Base-by-base conservation (phyloP, 2,113 vertebrate genomes). In the Xerus inauris region DNA sequence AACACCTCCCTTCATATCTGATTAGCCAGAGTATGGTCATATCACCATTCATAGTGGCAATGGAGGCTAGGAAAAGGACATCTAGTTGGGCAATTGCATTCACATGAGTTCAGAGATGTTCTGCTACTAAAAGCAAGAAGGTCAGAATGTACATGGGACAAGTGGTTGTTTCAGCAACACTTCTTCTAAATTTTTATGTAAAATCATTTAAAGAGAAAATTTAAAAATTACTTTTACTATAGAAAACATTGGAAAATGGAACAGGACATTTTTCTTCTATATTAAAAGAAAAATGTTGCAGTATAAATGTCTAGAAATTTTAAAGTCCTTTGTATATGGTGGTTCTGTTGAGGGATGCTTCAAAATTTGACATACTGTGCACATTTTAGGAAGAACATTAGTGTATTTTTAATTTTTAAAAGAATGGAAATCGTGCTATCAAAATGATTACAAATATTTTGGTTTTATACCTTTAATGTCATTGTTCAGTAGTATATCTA, bases 381-480 rank as follows among this genome's bases (percentile, higher is more conserved):
- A 79, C 26, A 94, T 86, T 90, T 94, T 94, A 77, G 38, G 47
- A 85, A 89, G n/a, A 91, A 72, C 62, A 72, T 30, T 51, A 72
- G 49, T 12, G 86, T 10, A 69, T 40, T 59, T 72, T 85, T 75
- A 2, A 84, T 59, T 77, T 87, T 80, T 77, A 49, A 83, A 87
- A 83, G n/a, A 89, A 84, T 80, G 8, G 12, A 93, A 54, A 67
- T 64, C 69, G 59, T 75, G 17, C 14, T 90, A 22, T 86, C 45
- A 91, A 93, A 95, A 87, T 45, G 19, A 93, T 75, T 92, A 80
- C 62, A 79, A 91, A 87, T 82, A 80, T 72, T 94, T 89, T 92
- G 28, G 14, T 47, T 32, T 92, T 88, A 8, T 87, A 84, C 20
- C 76, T 89, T 89, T 62, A 62, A 47, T 71, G 8, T 30, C 71